These are phyloP conservation scores for Willisornis vidua DNA, from an alignment of 2,113 vertebrate genomes.

Conservation along the genomic window DNA sequence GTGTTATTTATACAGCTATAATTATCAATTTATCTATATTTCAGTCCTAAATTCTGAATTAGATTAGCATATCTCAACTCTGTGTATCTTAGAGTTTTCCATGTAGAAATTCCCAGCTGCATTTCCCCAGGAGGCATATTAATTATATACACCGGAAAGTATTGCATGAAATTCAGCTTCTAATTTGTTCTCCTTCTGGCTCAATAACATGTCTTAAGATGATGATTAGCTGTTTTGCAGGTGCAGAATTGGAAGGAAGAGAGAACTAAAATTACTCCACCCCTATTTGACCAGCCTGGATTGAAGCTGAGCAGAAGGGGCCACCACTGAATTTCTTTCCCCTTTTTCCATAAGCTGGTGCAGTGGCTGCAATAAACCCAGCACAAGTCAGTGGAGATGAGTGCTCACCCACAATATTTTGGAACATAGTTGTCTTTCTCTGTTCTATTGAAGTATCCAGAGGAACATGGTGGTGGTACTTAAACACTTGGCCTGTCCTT, in stretches of 20 bases:
- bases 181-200: not conserved
- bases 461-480: not conserved
- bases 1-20: constrained; percentile 1
- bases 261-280: not conserved
- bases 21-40: constrained; percentile 9
- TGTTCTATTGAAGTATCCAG: not conserved
- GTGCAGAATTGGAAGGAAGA: not conserved
- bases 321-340: not conserved
- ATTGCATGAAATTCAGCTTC: not conserved
- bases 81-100: not conserved
- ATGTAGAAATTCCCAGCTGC: constrained; percentile 1
- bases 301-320: not conserved
- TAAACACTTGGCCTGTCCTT: not conserved
- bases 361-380: not conserved
- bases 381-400: not conserved
- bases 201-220: not conserved
- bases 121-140: not conserved
- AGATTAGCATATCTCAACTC: not conserved
- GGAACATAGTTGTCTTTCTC: not conserved
- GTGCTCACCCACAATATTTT: accelerated
- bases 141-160: not conserved
- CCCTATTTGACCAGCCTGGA: not conserved
- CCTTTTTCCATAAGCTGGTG: not conserved
- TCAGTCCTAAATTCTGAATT: not conserved
- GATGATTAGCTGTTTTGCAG: not conserved